Conservation (phyloP, 2,797 vertebrate genomes). For the Prionace glauca region DNA sequence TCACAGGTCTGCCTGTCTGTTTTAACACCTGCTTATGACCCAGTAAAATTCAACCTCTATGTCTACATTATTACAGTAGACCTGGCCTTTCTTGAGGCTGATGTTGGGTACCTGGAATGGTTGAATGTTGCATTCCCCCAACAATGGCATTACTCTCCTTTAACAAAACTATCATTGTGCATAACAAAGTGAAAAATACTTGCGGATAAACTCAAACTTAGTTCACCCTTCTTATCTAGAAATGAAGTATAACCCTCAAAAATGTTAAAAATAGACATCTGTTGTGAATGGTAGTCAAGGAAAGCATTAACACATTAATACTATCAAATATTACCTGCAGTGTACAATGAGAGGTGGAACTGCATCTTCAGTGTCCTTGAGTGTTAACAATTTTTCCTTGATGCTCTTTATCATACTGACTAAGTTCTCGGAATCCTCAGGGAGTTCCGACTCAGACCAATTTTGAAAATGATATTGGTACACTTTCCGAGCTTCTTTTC, state of each 20-base stretch:
- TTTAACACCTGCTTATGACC: no score
- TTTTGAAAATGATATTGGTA: slow-evolving; percentile 78
- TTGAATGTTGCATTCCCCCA: background rate
- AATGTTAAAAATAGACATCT: background rate
- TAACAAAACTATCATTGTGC: background rate
- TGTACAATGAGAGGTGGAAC: slow-evolving; percentile 64
- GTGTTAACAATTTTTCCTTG: slow-evolving; percentile 53
- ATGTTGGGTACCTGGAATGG: background rate
- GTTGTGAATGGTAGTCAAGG: background rate
- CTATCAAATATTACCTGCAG: slow-evolving; percentile 67
- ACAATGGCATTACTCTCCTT: background rate
- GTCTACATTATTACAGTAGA: background rate
- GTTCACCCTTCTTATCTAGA: background rate
- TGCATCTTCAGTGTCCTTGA: slow-evolving; percentile 48
- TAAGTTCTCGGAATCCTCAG: slow-evolving; percentile 65
- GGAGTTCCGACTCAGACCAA: slow-evolving; percentile 66
- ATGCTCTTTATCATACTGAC: slow-evolving; percentile 67
- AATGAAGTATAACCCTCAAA: background rate
- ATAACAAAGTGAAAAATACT: background rate
- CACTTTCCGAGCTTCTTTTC: slow-evolving; percentile 68
- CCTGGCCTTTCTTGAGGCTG: background rate
- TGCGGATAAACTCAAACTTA: slow-evolving; percentile 40
- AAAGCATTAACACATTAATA: background rate
- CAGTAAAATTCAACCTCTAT: background rate
- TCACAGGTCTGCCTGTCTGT: no score